Conservation (phyloP, 2,797 vertebrate species). For the Enoplosus armatus region DNA sequence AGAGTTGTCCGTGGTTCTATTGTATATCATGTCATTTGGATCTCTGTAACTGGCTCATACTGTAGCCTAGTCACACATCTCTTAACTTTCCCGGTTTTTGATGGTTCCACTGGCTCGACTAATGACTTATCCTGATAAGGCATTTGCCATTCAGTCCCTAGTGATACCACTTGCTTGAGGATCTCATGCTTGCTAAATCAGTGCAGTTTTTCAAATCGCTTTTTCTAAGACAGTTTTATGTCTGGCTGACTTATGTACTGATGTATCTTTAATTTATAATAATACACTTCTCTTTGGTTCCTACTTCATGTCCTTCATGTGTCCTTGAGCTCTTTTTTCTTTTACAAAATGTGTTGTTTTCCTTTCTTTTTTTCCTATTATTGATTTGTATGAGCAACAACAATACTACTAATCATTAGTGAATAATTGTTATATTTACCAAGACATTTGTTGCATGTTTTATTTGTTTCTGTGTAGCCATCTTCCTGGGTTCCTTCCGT, state of each 20-base stretch:
- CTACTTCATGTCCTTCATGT: constrained; percentile 5
- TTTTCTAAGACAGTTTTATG: constrained; percentile 31
- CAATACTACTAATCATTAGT: neutral
- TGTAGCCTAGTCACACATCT: constrained; percentile 10
- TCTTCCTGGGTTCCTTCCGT: constrained; percentile 96
- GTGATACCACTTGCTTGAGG: constrained; percentile 36
- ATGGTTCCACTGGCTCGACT: constrained; percentile 30
- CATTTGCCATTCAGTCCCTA: constrained; percentile 44
- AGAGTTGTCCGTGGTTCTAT: neutral
- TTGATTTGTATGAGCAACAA: neutral
- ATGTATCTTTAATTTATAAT: constrained; percentile 15
- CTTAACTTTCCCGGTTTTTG: constrained; percentile 11
- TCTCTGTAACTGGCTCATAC: neutral
- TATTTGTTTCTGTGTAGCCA: constrained; percentile 83
- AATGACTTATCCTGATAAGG: constrained; percentile 49
- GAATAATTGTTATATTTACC: neutral
- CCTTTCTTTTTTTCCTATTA: neutral
- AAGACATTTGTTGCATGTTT: neutral
- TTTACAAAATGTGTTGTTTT: neutral
- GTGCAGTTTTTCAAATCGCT: constrained; percentile 35
- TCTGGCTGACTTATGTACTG: constrained; percentile 23
- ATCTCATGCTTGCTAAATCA: constrained; percentile 42
- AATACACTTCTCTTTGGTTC: constrained; percentile 20
- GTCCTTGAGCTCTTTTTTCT: constrained; percentile 21
- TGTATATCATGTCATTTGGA: neutral